Evolutionary conservation across 2,888 invertebrate species (phyloP), one percentile per base, ranked within the genome.

Genomic region (Apamea crenata): DNA sequence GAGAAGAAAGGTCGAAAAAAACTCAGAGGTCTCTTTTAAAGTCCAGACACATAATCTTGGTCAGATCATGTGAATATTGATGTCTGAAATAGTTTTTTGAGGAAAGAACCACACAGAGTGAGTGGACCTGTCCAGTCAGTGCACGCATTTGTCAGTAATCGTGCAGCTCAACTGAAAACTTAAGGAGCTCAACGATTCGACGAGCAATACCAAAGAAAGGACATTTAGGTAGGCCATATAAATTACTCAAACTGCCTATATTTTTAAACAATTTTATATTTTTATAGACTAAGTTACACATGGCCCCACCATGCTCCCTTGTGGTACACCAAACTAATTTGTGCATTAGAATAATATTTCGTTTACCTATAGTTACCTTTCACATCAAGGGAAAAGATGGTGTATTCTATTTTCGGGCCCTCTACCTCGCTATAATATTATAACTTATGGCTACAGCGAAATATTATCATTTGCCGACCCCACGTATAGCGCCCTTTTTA

Each of bases 391-490:
- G 67, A 36, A 16, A 70, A 47, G 68, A 53, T 50, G 8, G n/a
- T 7, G 10, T 68, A 50, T 74, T 77, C 59, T 84, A 84, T 82
- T 84, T 85, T 18, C 50, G 32, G 59, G 21, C 71, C 61, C 65
- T 56, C 74, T 63, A 73, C 61, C 56, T 71, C 50, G 40, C 50
- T 71, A 47, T 66, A 68, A 36, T 77, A 74, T 82, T 68, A 59
- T n/a, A 56, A 56, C 74, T 68, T 68, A 56, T 65, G 44, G 47
- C 63, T 29, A 50, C 16, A 40, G 50, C 68, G 21, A 87, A 84
- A 87, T 78, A 82, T 88, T 88, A 77, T 82, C 74, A 76, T 77
- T 74, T 76, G 25, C 59, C 69, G 71, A 74, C 50, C 74, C 74
- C 71, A 78, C 61, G 77, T 68, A 73, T 29, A 29, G 47, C 40